Evolutionary conservation across 2,113 vertebrate species (phyloP).

Genomic region (Pelobates fuscus): DNA sequence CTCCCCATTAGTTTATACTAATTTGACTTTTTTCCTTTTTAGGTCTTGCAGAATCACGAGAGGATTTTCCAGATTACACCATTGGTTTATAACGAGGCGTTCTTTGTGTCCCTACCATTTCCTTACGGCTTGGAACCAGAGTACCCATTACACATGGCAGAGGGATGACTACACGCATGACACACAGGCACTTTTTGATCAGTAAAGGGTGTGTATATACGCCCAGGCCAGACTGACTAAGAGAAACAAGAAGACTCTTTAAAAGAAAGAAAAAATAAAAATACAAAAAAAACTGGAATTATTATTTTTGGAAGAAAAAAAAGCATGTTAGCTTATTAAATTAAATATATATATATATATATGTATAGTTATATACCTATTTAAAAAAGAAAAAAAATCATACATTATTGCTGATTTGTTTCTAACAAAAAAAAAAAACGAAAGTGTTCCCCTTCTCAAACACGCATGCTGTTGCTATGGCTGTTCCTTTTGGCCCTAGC

Average conservation of each 20-base stretch:
- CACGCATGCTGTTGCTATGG: conserved; percentile 30
- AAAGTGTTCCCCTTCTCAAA: background rate
- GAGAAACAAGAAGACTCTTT: background rate
- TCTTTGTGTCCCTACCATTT: conserved; percentile 22
- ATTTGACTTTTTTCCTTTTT: too few relatives aligned
- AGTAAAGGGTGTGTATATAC: background rate
- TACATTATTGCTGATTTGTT: conserved; percentile 14
- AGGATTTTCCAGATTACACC: conserved; percentile 19
- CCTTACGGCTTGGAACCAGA: background rate
- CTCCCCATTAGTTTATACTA: too few relatives aligned
- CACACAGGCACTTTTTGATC: conserved; percentile 18
- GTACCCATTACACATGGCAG: background rate
- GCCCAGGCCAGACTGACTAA: conserved; percentile 8
- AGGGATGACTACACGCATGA: background rate
- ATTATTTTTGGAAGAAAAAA: conserved; percentile 37
- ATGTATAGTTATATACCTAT: conserved; percentile 51
- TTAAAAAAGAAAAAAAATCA: conserved; percentile 26
- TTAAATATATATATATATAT: conserved; percentile 46
- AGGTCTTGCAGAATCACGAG: conserved; percentile 31
- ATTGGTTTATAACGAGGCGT: conserved; percentile 21
- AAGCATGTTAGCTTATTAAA: conserved; percentile 49
- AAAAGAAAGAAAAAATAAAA: background rate
- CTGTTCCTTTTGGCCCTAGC: background rate
- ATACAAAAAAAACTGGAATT: conserved; percentile 44
- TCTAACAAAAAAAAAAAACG: conserved; percentile 14